Conservation (phyloP, 2,113 vertebrate species). For the Pomatostomus ruficeps region DNA sequence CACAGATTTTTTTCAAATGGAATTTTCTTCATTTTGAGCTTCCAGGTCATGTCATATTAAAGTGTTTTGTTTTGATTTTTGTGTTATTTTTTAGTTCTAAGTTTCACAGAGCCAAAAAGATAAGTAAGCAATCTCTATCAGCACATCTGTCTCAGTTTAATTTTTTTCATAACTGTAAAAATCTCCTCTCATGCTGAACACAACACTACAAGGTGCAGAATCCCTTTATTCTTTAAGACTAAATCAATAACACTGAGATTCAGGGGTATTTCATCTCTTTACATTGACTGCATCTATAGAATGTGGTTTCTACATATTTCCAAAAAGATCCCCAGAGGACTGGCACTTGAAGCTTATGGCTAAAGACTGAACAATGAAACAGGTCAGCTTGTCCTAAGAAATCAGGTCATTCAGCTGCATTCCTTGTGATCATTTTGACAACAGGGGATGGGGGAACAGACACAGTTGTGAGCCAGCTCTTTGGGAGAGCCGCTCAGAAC, state of each 20-base stretch:
- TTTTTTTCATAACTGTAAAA: neutral
- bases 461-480: neutral
- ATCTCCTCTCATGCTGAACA: neutral
- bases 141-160: neutral
- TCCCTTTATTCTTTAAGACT: neutral
- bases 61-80: neutral
- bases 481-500: neutral
- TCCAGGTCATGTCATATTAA: neutral
- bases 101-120: neutral
- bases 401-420: constrained; percentile 59
- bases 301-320: constrained; percentile 9
- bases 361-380: constrained; percentile 49
- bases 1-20: neutral
- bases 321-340: constrained; percentile 26
- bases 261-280: neutral
- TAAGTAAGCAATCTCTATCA: neutral
- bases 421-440: constrained; percentile 60
- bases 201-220: neutral
- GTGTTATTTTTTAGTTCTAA: neutral
- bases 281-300: neutral
- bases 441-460: constrained; percentile 14
- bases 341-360: constrained; percentile 44
- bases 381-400: constrained; percentile 64
- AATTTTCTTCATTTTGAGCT: neutral
- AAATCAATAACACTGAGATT: neutral